phyloP scores from a whole-genome alignment of 2,113 vertebrate genomes.

The Elachura formosa region DNA sequence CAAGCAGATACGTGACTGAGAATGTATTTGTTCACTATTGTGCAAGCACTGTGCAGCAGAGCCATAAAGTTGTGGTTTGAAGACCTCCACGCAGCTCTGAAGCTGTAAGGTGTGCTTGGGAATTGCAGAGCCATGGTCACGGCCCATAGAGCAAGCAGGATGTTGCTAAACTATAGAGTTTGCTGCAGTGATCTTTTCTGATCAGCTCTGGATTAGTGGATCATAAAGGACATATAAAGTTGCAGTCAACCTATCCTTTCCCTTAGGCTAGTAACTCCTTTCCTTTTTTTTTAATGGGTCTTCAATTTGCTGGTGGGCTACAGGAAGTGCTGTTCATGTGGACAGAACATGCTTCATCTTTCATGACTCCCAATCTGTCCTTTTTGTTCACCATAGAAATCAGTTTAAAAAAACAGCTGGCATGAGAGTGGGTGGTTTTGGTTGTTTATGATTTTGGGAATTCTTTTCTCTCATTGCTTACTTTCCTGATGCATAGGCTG shows the following conservation, averaged over 20 bases:
- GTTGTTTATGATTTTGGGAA: not conserved
- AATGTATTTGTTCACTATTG: not conserved
- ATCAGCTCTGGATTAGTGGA: not conserved
- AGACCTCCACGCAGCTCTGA: not conserved
- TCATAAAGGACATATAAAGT: not conserved
- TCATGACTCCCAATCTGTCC: not conserved
- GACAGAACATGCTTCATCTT: not conserved
- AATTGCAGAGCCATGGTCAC: not conserved
- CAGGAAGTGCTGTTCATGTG: not conserved
- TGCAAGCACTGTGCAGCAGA: not conserved
- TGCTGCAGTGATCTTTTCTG: not conserved
- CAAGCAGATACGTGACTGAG: not conserved
- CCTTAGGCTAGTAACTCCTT: not conserved
- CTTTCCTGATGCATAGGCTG: conserved; percentile 15
- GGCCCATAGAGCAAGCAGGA: not conserved
- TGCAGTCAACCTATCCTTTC: not conserved
- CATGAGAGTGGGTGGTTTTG: conserved; percentile 8
- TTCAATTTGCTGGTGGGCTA: not conserved
- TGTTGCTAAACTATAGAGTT: not conserved
- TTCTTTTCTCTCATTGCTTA: conserved; percentile 19
- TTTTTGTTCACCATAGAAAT: not conserved
- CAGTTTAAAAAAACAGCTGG: not conserved
- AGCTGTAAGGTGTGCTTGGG: not conserved
- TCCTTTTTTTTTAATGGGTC: not conserved
- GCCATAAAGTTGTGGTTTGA: not conserved